A percentile compares a stretch with the other conserved stretches of the same genome.
phyloP scores from a whole-genome alignment of 2,113 vertebrate genomes.

The Lathamus discolor region DNA sequence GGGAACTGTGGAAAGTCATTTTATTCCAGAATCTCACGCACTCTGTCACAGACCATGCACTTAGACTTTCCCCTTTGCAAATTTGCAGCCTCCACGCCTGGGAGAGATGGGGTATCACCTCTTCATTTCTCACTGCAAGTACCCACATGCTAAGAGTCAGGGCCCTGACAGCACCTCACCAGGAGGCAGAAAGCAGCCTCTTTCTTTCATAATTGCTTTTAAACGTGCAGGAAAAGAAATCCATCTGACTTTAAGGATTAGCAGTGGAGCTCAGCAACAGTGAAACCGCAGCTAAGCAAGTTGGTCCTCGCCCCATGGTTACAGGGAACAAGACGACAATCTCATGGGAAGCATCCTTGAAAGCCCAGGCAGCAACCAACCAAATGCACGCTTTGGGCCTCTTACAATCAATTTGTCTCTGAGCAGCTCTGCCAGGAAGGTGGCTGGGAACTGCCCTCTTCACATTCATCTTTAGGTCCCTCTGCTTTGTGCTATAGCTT shows the following conservation, averaged over 20 bases:
- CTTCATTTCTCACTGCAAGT: background rate
- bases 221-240: background rate
- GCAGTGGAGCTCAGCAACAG: background rate
- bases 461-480: constrained; percentile 42
- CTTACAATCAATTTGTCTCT: constrained; percentile 45
- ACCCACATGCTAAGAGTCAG: background rate
- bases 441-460: constrained; percentile 1
- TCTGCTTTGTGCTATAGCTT: background rate
- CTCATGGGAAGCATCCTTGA: background rate
- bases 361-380: background rate
- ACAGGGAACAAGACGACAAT: background rate
- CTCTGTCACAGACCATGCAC: constrained; percentile 60
- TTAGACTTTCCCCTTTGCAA: constrained; percentile 22
- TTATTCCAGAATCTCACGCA: constrained; percentile 63
- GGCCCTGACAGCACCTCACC: background rate
- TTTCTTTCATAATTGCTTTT: constrained; percentile 18
- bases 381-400: background rate
- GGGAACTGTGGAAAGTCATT: constrained; percentile 43
- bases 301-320: constrained; percentile 23
- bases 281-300: background rate
- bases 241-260: background rate
- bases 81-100: background rate
- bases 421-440: background rate
- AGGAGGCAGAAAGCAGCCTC: constrained; percentile 1
- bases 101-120: background rate